phyloP scores from a whole-genome alignment of 2,797 vertebrate species.

The Austrolebias charrua region DNA sequence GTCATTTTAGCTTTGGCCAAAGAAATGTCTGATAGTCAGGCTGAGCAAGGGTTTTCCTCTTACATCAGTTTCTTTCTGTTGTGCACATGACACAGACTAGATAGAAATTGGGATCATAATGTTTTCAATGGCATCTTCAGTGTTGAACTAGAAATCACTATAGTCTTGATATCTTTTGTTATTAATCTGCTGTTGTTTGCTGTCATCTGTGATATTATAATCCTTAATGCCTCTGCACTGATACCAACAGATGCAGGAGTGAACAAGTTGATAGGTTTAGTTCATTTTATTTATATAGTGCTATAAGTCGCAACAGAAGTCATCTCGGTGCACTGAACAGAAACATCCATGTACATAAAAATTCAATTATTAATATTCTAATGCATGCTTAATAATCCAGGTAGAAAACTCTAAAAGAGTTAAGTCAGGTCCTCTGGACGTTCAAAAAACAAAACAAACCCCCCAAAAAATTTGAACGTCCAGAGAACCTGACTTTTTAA shows the following conservation, averaged over 20 bases:
- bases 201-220: neutral
- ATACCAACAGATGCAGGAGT: constrained; percentile 4
- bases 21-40: constrained; percentile 49
- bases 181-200: constrained; percentile 5
- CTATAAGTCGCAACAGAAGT: no score
- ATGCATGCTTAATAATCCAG: no score
- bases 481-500: no score
- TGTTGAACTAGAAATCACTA: constrained; percentile 7
- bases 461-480: no score
- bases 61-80: constrained; percentile 21
- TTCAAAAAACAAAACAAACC: no score
- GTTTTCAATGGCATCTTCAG: neutral
- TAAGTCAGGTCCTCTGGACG: no score
- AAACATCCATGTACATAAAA: no score
- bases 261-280: no score
- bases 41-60: constrained; percentile 56
- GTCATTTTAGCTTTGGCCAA: constrained; percentile 54
- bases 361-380: no score
- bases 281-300: no score
- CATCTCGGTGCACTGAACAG: no score
- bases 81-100: constrained; percentile 13
- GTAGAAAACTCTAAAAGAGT: no score
- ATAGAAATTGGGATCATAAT: constrained; percentile 19
- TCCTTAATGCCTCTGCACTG: constrained; percentile 1
- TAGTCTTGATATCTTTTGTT: constrained; percentile 10